phyloP scores from a whole-genome alignment of 2,888 invertebrate species.

The Omphaloscelis lunosa region DNA sequence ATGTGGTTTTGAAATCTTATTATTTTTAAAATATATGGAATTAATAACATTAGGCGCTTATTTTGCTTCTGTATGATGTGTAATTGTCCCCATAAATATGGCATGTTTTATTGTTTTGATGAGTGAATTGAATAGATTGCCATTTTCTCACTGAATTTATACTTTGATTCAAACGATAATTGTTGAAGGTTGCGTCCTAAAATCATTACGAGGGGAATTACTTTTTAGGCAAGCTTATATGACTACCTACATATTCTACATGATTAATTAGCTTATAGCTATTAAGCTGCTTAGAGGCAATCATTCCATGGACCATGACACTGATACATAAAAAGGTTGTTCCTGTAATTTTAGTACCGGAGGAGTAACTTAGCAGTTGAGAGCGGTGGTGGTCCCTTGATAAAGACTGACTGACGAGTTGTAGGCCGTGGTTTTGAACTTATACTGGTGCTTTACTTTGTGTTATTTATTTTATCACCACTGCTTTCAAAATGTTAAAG shows the following conservation, averaged over 20 bases:
- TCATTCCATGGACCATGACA: neutral
- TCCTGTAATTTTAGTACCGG: neutral
- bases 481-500: neutral
- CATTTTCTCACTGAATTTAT: neutral
- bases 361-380: neutral
- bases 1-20: slow-evolving; percentile 23
- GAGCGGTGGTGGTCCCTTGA: neutral
- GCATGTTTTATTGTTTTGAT: too few relatives aligned
- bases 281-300: neutral
- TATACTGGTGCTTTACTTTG: neutral
- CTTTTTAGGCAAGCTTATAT: slow-evolving; percentile 1
- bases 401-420: neutral
- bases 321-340: neutral
- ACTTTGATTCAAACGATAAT: neutral
- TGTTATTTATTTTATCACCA: neutral
- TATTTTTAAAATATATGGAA: neutral
- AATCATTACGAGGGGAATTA: neutral
- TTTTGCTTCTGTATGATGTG: neutral
- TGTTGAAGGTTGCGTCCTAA: neutral
- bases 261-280: neutral
- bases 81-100: neutral
- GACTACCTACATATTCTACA: neutral
- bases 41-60: neutral
- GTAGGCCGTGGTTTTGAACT: neutral
- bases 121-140: neutral